Base-by-base conservation (phyloP, 1,140 invertebrate genomes). In the Listronotus oregonensis region DNA sequence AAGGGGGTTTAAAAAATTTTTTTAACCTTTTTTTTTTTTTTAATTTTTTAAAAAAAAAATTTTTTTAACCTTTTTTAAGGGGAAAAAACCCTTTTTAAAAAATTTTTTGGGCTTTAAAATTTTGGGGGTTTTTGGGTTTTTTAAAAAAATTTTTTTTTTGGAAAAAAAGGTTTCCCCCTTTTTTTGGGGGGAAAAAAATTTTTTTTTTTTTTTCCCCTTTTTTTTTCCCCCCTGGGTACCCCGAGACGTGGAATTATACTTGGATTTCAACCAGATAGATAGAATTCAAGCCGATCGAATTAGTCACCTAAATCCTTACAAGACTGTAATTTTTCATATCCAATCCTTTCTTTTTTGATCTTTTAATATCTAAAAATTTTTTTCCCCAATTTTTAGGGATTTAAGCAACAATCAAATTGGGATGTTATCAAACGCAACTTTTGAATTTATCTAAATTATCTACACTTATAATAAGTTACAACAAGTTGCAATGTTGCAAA, bases 391-490 rank as follows among this genome's bases (percentile, higher is more conserved):
- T 82, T 85, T 52, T 82, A 96, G 94, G 71, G 97, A 99, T 82
- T 83, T 99, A 65, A 99, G 96, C 79, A 97, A 98, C 82, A 99
- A 99, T 81, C 88, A 92, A 77, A 90, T 99, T 68, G 87, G 86
- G 46, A 91, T 97, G 69, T 82, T 99, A 40, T 90, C 95, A 42
- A 94, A 97, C 78, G 85, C 91, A 76, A 94, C 94, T 4, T 99
- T 85, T 87, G 17, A 96, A 94, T 71, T 84, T 99, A 27, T 90
- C 91, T 11, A 92, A 94, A 73, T 82, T 99, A 27, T 92, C 94
- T 15, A 97, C 97, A 18, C 82, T 99, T 87, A 98, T 99, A 67
- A 89, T 99, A 55, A 98, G 94, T 76, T 99, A 97, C 85, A 99
- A 99, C 80, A 89, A 92, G 73, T 83, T 99, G 42, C 91, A 98